These are phyloP conservation scores for Anthophora plumipes DNA, from an alignment of 2,888 invertebrate genomes.

Conservation along the genomic window DNA sequence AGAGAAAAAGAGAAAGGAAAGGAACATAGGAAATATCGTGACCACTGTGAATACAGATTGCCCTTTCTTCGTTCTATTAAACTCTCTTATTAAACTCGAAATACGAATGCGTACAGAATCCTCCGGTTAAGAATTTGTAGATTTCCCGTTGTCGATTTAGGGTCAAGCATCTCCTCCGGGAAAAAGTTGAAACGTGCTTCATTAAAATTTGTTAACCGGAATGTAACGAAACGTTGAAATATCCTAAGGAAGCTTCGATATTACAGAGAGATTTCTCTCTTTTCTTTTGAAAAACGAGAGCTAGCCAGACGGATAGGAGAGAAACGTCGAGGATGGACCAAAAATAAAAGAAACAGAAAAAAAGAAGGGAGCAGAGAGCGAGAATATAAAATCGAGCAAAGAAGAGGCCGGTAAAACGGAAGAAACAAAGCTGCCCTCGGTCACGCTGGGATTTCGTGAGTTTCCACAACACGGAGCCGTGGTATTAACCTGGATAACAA, in stretches of 20 bases:
- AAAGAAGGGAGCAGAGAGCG: slow-evolving; percentile 24
- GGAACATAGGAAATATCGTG: slow-evolving; percentile 1
- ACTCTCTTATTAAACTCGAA: slow-evolving; percentile 13
- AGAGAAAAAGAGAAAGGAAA: not conserved
- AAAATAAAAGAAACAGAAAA: too few species aligned
- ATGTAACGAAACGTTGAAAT: too few species aligned
- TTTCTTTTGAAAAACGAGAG: not conserved
- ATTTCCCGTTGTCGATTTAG: not conserved
- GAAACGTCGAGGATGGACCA: too few species aligned
- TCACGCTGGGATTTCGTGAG: slow-evolving; percentile 46
- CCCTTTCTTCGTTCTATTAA: slow-evolving; percentile 9
- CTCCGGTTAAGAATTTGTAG: not conserved
- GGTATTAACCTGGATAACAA: slow-evolving; percentile 62
- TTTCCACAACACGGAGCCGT: slow-evolving; percentile 40
- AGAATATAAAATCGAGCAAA: slow-evolving; percentile 34
- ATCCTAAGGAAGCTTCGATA: too few species aligned
- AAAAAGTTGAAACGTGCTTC: not conserved
- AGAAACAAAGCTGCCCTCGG: slow-evolving; percentile 44
- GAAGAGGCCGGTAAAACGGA: slow-evolving; percentile 47
- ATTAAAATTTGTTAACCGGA: too few species aligned
- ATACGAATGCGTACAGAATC: not conserved
- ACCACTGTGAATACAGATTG: slow-evolving; percentile 20
- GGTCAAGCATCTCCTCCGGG: not conserved
- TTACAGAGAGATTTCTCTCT: not conserved
- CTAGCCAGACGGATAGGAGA: not conserved